Base-by-base conservation (phyloP, 2,797 vertebrate genomes). In the Anabacerthia variegaticeps region DNA sequence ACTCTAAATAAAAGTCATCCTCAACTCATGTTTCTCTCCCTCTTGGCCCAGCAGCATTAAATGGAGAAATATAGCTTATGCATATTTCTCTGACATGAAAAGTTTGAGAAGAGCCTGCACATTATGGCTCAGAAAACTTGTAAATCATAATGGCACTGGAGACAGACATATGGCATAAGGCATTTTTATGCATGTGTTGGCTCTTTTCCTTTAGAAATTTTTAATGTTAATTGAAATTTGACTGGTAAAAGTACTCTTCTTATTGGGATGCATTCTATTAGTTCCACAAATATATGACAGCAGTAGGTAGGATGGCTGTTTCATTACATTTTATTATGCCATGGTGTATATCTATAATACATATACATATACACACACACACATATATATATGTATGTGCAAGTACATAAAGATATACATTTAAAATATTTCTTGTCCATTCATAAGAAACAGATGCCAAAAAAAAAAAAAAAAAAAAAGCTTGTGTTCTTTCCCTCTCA, bases 141-240 rank as follows among this genome's bases (percentile, higher is more conserved):
- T n/a, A 92, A 63, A 75, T 71, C 49, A 23, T 39, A 84, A 46
- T 66, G 63, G 10, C 36, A 52, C 9, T 32, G 14, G 14, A 84
- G 32, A 48, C 2, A 65, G 61, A 41, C 4, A 26, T 18, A n/a
- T n/a, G 9, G 5, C 44, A 56, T 24, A 78, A 55, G n/a, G 6
- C 3, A 58, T 66, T 65, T 66, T 22, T 59, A 17, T 32, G 27
- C 0, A 0, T 41, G 13, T 12, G 4, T 41, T 58, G 26, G 12
- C 8, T 36, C 46, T 21, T 63, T 66, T 74, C 27, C 52, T 56
- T 65, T 37, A 61, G 13, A 68, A 49, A 68, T n/a, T 28, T 28
- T 80, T 41, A 7, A 23, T 26, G 8, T 32, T 75, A 82, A 21
- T 15, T 32, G 12, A 28, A 91, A 69, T 26, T 67, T 36, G 66